Conservation (phyloP, 2,888 invertebrate genomes). For the Dryomyza anilis region DNA sequence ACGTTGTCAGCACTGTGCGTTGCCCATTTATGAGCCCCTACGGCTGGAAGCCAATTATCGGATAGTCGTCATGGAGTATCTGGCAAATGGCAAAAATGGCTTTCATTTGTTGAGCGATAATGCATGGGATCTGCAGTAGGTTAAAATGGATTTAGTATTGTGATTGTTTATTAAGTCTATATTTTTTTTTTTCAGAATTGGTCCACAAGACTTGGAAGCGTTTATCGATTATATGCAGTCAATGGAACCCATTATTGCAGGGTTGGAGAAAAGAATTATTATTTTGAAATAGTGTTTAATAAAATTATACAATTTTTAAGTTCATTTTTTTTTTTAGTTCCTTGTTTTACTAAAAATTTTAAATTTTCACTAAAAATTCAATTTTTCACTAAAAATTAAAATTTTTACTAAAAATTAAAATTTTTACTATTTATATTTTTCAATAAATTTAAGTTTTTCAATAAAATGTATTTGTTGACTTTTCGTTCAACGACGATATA, state of each 20-base stretch:
- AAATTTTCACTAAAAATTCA: not conserved
- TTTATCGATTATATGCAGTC: conserved; percentile 44
- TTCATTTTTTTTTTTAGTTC: not conserved
- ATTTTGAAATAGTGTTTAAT: conserved; percentile 27
- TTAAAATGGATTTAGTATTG: not conserved
- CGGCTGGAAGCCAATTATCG: conserved; percentile 66
- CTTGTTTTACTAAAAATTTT: not conserved
- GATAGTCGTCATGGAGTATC: conserved; percentile 68
- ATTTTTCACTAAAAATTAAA: too few relatives aligned
- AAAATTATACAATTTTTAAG: not conserved
- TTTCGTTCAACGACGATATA: too few relatives aligned
- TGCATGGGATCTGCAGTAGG: conserved; percentile 49
- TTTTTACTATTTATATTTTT: too few relatives aligned
- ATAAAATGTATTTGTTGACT: too few relatives aligned
- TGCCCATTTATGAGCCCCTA: conserved; percentile 69
- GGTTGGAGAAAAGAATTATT: conserved; percentile 44
- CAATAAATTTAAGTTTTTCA: too few relatives aligned
- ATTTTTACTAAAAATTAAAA: too few relatives aligned
- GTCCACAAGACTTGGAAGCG: conserved; percentile 50
- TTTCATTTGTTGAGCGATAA: conserved; percentile 62
- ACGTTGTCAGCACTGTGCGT: conserved; percentile 68
- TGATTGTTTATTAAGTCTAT: not conserved
- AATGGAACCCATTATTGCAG: conserved; percentile 41
- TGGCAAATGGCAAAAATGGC: conserved; percentile 74
- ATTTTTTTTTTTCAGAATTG: conserved; percentile 37